Evolutionary conservation across 2,797 vertebrate genomes (phyloP).

Genomic region (Gambelia wislizenii): DNA sequence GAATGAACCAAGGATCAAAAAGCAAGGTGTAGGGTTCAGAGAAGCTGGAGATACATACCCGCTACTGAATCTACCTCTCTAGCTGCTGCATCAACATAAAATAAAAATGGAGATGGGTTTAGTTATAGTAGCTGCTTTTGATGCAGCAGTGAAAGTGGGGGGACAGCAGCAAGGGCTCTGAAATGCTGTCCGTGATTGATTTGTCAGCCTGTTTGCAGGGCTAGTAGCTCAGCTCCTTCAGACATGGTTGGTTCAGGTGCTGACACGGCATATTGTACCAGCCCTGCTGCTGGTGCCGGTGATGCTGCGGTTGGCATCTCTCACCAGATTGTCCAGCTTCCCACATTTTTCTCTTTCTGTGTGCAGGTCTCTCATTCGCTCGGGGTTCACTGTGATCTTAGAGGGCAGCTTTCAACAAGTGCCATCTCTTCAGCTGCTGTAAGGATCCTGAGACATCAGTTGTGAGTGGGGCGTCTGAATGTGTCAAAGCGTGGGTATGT

Average conservation of each 20-base stretch:
- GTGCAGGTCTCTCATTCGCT: slow-evolving; percentile 69
- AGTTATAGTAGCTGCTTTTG: neutral
- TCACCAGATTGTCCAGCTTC: neutral
- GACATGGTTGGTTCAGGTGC: neutral
- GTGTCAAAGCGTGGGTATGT: neutral
- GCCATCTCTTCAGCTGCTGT: slow-evolving; percentile 66
- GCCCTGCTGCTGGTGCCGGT: neutral
- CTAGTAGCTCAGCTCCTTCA: neutral
- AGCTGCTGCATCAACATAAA: neutral
- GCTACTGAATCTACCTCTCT: neutral
- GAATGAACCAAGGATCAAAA: neutral
- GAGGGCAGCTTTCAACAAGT: slow-evolving; percentile 67
- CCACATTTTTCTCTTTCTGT: neutral
- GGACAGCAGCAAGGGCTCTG: no score
- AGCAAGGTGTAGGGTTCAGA: neutral
- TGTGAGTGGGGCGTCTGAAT: neutral
- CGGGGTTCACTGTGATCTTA: slow-evolving; percentile 60
- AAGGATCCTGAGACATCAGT: slow-evolving; percentile 12
- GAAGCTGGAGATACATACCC: neutral
- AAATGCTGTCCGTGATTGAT: neutral
- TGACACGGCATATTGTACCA: neutral
- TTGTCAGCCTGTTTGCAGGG: neutral
- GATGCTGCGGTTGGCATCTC: neutral
- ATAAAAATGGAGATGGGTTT: neutral
- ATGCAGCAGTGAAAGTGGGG: no score